Base-by-base conservation (phyloP, 2,797 vertebrate genomes). In the Yasuhikotakia modesta region DNA sequence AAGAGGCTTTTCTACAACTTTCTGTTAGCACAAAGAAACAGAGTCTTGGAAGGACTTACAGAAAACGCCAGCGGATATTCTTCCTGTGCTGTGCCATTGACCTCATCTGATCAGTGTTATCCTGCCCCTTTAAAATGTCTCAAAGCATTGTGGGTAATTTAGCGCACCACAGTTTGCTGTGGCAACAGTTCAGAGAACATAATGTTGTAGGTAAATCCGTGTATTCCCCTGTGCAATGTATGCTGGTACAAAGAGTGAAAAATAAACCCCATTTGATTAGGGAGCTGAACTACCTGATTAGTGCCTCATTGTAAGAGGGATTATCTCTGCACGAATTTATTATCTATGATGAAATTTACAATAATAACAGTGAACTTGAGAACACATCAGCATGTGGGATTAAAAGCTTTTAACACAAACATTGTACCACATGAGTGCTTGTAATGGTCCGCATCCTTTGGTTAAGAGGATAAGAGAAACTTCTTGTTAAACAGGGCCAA, bases 211-310 rank as follows among this genome's bases (percentile, higher is more conserved):
- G 32, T 48, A 65, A 68, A 67, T 72, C 43, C 27, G 48, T 67
- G 50, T 12, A 50, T 65, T 71, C 68, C 73, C 70, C 27, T 52
- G 16, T 67, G 52, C 57, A 66, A 66, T 32, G 67, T 39, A 60
- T 67, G 68, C 63, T 24, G 45, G 19, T 14, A 53, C 30, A 24
- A 45, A 8, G 50, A 57, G 43, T 7, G 64, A 74, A 70, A 79
- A 73, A 55, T 73, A 48, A 45, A 24, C 45, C 21, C n/a, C 55
- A 70, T 73, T 73, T 64, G 63, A 66, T 67, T 70, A 81, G 78
- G 76, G 72, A 58, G 45, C 55, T 67, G 69, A 48, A 76, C 70
- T 73, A 71, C 58, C 58, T 73, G 73, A 79, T 81, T 75, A 73
- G 65, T 46, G 63, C 39, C 14, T 76, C 46, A 35, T 68, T 70